These are phyloP conservation scores for Gopherus flavomarginatus DNA, from an alignment of 2,113 vertebrate species.

Conservation along the genomic window DNA sequence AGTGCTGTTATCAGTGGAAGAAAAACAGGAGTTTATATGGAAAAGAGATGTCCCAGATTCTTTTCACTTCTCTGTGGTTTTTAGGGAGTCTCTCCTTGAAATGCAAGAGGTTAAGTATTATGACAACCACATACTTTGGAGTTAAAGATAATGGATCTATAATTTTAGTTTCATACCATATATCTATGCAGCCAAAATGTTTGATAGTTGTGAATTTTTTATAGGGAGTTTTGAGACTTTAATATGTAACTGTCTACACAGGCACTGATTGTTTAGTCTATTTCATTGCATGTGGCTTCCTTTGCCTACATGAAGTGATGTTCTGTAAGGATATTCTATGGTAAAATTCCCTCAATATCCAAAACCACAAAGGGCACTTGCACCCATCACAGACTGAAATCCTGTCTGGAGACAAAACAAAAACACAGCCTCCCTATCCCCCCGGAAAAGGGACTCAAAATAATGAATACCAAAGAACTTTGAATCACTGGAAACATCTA, in stretches of 20 bases:
- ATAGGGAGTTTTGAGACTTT: neutral
- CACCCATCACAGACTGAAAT: neutral
- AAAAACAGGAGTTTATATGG: slow-evolving; percentile 16
- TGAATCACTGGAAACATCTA: neutral
- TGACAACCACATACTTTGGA: neutral
- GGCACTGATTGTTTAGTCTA: slow-evolving; percentile 20
- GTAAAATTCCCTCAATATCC: neutral
- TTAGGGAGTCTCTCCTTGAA: neutral
- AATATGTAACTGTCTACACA: neutral
- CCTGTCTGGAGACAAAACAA: rapidly evolving
- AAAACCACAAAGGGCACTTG: neutral
- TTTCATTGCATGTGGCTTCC: neutral
- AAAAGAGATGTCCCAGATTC: neutral
- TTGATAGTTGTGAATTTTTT: neutral
- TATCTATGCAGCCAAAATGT: neutral
- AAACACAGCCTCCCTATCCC: rapidly evolving
- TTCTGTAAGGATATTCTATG: neutral
- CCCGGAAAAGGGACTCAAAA: neutral
- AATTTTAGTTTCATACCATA: neutral
- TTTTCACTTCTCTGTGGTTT: neutral
- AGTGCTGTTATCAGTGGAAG: neutral
- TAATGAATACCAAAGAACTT: neutral
- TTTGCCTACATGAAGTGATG: neutral
- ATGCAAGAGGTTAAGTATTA: neutral
- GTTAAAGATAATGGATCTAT: neutral